Evolutionary conservation across 2,797 vertebrate species (phyloP).

Genomic region (Gallinago stenura): DNA sequence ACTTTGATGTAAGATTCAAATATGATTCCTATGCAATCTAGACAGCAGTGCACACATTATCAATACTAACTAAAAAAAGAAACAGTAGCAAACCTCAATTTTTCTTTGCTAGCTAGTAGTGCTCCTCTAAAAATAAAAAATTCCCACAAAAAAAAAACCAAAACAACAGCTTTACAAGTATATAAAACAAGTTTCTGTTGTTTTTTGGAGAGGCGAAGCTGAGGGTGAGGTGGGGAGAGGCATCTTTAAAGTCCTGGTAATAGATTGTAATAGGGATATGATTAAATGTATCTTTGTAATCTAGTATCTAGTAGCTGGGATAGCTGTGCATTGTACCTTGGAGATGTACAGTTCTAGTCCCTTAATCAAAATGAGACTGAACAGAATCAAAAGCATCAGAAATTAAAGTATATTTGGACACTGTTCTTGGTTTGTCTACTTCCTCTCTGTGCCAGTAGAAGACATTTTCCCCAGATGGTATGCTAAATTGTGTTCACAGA

Average conservation of each 20-base stretch:
- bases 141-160: no score
- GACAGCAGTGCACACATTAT: background rate
- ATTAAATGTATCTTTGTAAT: background rate
- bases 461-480: constrained; percentile 24
- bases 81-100: background rate
- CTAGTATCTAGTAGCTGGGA: background rate
- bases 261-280: background rate
- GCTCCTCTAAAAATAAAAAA: background rate
- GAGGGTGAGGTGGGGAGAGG: fast-evolving
- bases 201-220: fast-evolving
- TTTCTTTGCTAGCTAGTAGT: background rate
- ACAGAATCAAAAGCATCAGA: background rate
- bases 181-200: background rate
- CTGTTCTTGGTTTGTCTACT: background rate
- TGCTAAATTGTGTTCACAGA: constrained; percentile 23
- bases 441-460: background rate
- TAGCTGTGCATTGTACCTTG: background rate
- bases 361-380: constrained; percentile 9
- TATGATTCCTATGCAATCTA: background rate
- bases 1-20: background rate
- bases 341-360: background rate
- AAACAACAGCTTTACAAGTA: background rate
- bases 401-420: background rate
- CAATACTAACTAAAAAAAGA: background rate
- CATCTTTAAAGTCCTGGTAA: background rate